Evolutionary conservation across 2,113 vertebrate genomes (phyloP), one percentile per base, ranked within the genome.

Genomic region (Athene noctua): DNA sequence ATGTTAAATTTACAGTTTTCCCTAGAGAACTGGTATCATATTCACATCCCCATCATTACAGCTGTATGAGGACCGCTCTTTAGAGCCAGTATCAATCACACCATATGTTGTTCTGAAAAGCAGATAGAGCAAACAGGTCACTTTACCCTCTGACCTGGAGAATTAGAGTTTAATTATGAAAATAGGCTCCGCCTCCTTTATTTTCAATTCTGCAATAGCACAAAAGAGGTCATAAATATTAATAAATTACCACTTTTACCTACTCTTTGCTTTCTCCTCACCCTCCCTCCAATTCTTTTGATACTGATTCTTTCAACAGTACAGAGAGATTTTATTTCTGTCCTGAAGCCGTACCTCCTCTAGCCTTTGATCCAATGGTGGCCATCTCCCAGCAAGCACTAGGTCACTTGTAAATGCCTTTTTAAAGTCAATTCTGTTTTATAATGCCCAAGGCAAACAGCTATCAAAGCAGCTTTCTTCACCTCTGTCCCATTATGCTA

Each of bases 371-470:
- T 96, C 88, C 92, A 93, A 51, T 59, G 82, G 80, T 73, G 73
- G 26, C 67, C 86, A 75, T 70, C 71, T 88, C 87, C 30, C 80
- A 87, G 75, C 54, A 85, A 91, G 83, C 65, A 75, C 62, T 47
- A 83, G 79, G 74, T 74, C 75, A 86, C 78, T 96, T 94, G 83
- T 85, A 97, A 95, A 96, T 88, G 90, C 70, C 59, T 96, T 86
- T 93, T 95, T 66, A 66, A 96, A 94, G 72, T 92, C 55, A 95
- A 57, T 89, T 95, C 79, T 95, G 42, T 67, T 94, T 89, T 44
- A 92, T 84, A 91, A 91, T 92, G 93, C 90, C 67, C 82, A 89
- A 92, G 61, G 91, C 91, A 96, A 96, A 95, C 78, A 94, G 62
- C 34, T 81, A 89, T 94, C 88, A 94, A 96, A 96, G 80, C 90